Evolutionary conservation across 2,888 invertebrate genomes (phyloP).

Genomic region (Tipula confusa): DNA sequence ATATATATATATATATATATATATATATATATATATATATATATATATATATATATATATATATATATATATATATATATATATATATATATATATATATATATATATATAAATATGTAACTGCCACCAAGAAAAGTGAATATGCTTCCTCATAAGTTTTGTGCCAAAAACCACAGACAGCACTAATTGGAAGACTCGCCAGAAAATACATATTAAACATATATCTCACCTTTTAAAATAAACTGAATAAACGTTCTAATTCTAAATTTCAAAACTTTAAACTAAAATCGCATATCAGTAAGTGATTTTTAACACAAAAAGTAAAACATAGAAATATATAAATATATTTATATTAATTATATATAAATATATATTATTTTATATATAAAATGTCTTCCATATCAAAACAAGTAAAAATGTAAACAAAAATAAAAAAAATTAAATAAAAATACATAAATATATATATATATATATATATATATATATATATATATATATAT

Average conservation of each 20-base stretch:
- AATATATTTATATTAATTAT: background rate
- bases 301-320: slow-evolving; percentile 15
- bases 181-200: background rate
- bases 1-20: too few relatives aligned
- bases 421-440: background rate
- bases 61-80: too few relatives aligned
- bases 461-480: too few relatives aligned
- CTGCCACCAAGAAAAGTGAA: background rate
- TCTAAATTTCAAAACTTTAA: background rate
- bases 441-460: slow-evolving; percentile 12
- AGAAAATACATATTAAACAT: background rate
- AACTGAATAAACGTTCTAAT: background rate
- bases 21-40: too few relatives aligned
- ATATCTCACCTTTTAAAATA: background rate
- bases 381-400: slow-evolving; percentile 25
- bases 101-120: background rate
- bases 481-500: too few relatives aligned
- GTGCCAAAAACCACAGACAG: background rate
- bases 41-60: too few relatives aligned
- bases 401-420: background rate
- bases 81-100: too few relatives aligned
- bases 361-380: background rate
- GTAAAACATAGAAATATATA: background rate
- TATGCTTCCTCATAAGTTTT: background rate
- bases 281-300: slow-evolving; percentile 12